A percentile compares a stretch with the other conserved stretches of the same genome.
Conservation (phyloP, 2,113 vertebrate species). For the Delphinapterus leucas region DNA sequence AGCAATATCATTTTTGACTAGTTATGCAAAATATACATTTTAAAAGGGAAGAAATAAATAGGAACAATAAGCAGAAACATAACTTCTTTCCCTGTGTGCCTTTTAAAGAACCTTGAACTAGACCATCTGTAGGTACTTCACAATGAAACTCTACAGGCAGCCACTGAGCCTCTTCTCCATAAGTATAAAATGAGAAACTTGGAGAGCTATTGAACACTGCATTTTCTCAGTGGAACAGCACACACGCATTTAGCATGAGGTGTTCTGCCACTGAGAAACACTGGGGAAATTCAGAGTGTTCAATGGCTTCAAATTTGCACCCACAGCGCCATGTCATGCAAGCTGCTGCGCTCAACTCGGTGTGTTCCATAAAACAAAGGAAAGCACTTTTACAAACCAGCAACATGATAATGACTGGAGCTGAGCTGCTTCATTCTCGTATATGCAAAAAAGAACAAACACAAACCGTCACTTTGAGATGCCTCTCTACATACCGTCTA, state of each 20-base stretch:
- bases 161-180: constrained; percentile 43
- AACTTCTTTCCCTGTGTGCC: constrained; percentile 50
- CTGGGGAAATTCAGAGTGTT: constrained; percentile 71
- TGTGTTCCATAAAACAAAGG: constrained; percentile 36
- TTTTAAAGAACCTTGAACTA: constrained; percentile 78
- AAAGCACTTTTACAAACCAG: constrained; percentile 50
- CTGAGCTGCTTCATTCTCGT: neutral
- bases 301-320: constrained; percentile 43
- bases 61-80: neutral
- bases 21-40: neutral
- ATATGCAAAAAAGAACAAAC: neutral
- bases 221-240: constrained; percentile 82
- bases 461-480: neutral
- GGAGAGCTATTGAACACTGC: constrained; percentile 44
- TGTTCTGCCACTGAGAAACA: constrained; percentile 63
- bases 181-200: constrained; percentile 77
- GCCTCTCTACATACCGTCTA: neutral
- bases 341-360: constrained; percentile 37
- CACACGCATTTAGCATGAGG: constrained; percentile 70
- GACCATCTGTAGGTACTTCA: constrained; percentile 52
- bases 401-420: constrained; percentile 28
- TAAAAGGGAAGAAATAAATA: neutral
- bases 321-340: neutral
- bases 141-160: constrained; percentile 65
- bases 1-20: neutral